A percentile compares a stretch with the other conserved stretches of the same genome.
phyloP scores from a whole-genome alignment of 2,113 vertebrate species.

The Callospermophilus lateralis region DNA sequence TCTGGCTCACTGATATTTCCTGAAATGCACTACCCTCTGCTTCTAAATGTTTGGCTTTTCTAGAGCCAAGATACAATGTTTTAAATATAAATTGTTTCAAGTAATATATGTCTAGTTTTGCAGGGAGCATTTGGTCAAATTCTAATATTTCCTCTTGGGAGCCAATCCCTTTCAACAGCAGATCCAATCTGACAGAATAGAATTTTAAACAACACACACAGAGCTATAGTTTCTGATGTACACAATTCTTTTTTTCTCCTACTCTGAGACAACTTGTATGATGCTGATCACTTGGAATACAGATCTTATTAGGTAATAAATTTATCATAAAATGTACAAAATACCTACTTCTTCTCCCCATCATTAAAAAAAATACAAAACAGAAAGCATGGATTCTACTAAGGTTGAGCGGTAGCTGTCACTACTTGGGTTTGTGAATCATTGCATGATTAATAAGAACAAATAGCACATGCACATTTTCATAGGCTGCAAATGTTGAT shows the following conservation, averaged over 20 bases:
- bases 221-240: conserved; percentile 60
- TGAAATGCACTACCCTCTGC: conserved; percentile 57
- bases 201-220: conserved; percentile 83
- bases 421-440: conserved; percentile 22
- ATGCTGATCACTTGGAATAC: conserved; percentile 47
- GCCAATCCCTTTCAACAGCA: conserved; percentile 86
- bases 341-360: background rate
- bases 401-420: background rate
- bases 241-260: conserved; percentile 60
- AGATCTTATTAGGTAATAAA: conserved; percentile 58
- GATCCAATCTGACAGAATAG: conserved; percentile 79
- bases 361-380: background rate
- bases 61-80: conserved; percentile 73
- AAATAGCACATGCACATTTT: conserved; percentile 30
- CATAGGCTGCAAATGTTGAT: conserved; percentile 33
- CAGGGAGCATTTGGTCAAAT: conserved; percentile 86
- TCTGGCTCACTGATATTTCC: conserved; percentile 64
- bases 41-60: conserved; percentile 69
- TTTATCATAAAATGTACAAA: conserved; percentile 34
- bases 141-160: conserved; percentile 89
- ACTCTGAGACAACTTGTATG: conserved; percentile 65
- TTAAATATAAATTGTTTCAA: conserved; percentile 79
- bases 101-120: conserved; percentile 82
- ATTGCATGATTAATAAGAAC: conserved; percentile 58
- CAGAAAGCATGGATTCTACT: background rate